Percentiles rank a stretch among this genome's conserved stretches.
Evolutionary conservation across 2,797 vertebrate species (phyloP).

Genomic region (Gymnoscopelus microlampas): DNA sequence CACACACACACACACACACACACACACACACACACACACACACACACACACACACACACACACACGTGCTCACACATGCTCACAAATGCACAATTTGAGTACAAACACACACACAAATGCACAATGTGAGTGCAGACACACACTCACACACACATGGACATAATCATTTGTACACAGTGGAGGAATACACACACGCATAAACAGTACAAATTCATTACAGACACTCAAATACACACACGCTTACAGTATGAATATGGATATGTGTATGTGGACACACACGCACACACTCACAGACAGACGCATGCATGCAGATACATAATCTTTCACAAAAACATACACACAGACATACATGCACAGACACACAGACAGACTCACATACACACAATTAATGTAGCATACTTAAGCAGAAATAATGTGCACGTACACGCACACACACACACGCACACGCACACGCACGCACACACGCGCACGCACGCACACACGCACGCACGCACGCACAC

Average conservation of each 20-base stretch:
- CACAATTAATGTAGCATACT: background rate
- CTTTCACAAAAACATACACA: background rate
- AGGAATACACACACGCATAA: too few relatives aligned
- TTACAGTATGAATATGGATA: background rate
- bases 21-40: background rate
- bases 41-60: conserved; percentile 14
- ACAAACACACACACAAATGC: too few relatives aligned
- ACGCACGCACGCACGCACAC: background rate
- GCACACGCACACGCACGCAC: background rate
- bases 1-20: background rate
- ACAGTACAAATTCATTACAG: too few relatives aligned
- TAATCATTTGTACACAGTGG: too few relatives aligned
- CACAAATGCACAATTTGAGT: background rate
- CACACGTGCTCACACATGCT: background rate
- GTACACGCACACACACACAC: conserved; percentile 8
- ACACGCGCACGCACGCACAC: background rate
- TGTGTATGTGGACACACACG: too few relatives aligned
- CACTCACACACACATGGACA: conserved; percentile 2
- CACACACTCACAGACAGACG: background rate
- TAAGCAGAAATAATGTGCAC: too few relatives aligned
- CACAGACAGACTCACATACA: conserved; percentile 11
- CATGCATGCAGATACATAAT: background rate
- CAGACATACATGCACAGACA: background rate
- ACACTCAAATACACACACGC: background rate
- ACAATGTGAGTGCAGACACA: conserved; percentile 3